Conservation (phyloP, 1,140 invertebrate genomes). For the Lordiphosa mommai region DNA sequence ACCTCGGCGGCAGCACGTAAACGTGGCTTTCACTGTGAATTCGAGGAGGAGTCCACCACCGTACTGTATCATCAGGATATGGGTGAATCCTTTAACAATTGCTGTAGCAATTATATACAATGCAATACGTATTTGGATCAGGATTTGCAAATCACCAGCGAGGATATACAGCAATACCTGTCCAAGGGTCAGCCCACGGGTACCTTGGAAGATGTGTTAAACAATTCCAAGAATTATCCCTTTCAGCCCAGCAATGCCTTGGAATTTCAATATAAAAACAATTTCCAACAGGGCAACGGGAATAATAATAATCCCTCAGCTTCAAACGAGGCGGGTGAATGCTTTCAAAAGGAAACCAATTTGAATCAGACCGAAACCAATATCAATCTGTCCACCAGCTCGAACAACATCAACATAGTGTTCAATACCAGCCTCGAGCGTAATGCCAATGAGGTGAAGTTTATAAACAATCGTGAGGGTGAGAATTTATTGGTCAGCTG, state of each 20-base stretch:
- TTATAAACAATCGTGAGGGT: constrained; percentile 60
- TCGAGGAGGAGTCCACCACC: constrained; percentile 76
- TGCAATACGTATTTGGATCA: constrained; percentile 77
- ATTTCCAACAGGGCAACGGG: constrained; percentile 59
- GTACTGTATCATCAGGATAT: constrained; percentile 73
- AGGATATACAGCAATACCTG: constrained; percentile 76
- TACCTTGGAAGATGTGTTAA: constrained; percentile 49
- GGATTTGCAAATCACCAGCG: constrained; percentile 77
- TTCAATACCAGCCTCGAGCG: constrained; percentile 56
- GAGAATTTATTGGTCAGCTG: constrained; percentile 36
- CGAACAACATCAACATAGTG: constrained; percentile 76
- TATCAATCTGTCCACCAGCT: constrained; percentile 75
- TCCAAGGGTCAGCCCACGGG: constrained; percentile 63
- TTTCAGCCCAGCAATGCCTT: constrained; percentile 75
- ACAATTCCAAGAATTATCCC: constrained; percentile 77
- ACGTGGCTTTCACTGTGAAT: constrained; percentile 65
- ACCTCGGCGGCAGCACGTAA: constrained; percentile 61
- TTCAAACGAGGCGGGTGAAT: constrained; percentile 63
- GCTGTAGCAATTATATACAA: constrained; percentile 77
- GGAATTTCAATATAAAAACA: constrained; percentile 78
- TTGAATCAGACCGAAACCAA: constrained; percentile 67
- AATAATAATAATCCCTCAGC: constrained; percentile 58
- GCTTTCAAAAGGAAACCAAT: constrained; percentile 74
- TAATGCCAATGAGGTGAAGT: constrained; percentile 76
- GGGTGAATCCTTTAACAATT: constrained; percentile 72